A percentile compares a stretch with the other conserved stretches of the same genome.
phyloP scores from a whole-genome alignment of 2,113 vertebrate species.

The Cygnus buccinator region DNA sequence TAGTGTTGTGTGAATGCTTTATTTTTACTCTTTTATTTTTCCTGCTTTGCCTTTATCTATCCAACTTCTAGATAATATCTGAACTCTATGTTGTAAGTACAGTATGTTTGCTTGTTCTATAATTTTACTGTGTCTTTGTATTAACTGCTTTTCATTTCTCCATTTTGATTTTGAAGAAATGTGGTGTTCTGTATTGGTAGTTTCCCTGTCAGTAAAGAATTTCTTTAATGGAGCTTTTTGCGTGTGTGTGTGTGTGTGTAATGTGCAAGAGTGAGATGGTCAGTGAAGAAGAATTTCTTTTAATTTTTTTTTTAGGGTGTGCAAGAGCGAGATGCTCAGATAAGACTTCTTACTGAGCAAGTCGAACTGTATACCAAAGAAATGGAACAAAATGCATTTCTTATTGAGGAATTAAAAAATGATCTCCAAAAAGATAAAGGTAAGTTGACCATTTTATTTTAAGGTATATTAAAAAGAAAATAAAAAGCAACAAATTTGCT shows the following conservation, averaged over 20 bases:
- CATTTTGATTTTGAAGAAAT: neutral
- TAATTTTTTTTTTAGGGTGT: constrained; percentile 78
- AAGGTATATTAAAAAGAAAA: neutral
- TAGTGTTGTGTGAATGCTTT: neutral
- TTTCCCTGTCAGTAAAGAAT: neutral
- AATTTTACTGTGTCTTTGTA: neutral
- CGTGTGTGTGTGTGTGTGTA: neutral
- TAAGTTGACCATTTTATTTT: constrained; percentile 43
- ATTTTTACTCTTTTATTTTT: constrained; percentile 49
- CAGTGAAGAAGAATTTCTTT: neutral
- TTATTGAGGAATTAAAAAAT: constrained; percentile 88
- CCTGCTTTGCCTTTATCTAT: constrained; percentile 50
- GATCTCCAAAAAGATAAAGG: constrained; percentile 86
- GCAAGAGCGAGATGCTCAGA: constrained; percentile 91
- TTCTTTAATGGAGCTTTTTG: neutral
- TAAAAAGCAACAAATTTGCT: neutral
- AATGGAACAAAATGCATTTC: constrained; percentile 87
- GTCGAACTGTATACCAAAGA: constrained; percentile 91
- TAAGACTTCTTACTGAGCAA: constrained; percentile 90
- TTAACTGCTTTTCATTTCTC: neutral
- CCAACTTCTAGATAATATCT: constrained; percentile 79
- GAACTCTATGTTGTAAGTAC: constrained; percentile 82
- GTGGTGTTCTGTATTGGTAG: neutral
- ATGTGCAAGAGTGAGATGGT: constrained; percentile 88
- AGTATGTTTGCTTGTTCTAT: neutral